A percentile compares a stretch with the other conserved stretches of the same genome.
phyloP scores from a whole-genome alignment of 2,888 invertebrate species.

The Dioctria rufipes region DNA sequence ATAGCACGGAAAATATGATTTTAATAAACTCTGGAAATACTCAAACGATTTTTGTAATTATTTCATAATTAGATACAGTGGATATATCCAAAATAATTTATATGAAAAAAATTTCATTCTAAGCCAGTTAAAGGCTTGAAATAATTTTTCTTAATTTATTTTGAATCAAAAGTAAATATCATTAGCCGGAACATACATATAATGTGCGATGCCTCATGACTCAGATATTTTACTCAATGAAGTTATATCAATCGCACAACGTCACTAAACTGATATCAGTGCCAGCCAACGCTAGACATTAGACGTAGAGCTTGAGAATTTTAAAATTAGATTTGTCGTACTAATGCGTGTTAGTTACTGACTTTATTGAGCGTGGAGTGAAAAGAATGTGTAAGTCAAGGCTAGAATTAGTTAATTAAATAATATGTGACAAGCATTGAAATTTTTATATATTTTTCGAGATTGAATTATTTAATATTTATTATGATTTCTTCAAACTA shows the following conservation, averaged over 20 bases:
- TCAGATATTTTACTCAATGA: no score
- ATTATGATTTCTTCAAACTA: no score
- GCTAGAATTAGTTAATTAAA: constrained; percentile 1
- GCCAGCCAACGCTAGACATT: no score
- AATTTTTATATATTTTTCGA: not conserved
- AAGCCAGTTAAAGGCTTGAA: not conserved
- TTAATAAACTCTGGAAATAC: not conserved
- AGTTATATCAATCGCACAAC: no score
- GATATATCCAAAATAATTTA: not conserved
- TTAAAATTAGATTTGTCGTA: not conserved
- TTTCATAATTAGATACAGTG: not conserved
- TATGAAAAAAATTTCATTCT: not conserved
- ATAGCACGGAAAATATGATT: not conserved
- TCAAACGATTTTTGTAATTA: not conserved
- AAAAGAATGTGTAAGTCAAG: constrained; percentile 1
- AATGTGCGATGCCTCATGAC: no score
- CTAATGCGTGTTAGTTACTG: not conserved
- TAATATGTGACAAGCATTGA: not conserved
- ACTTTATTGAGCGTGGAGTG: not conserved
- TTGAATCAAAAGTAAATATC: not conserved
- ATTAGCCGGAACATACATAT: not conserved
- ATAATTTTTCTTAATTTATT: not conserved
- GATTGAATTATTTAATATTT: no score
- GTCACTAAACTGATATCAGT: no score
- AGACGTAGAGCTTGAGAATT: no score